Percentiles rank a stretch among this genome's conserved stretches.
These are phyloP conservation scores for Sylvilagus floridanus DNA, from an alignment of 2,797 vertebrate species.

Conservation along the genomic window DNA sequence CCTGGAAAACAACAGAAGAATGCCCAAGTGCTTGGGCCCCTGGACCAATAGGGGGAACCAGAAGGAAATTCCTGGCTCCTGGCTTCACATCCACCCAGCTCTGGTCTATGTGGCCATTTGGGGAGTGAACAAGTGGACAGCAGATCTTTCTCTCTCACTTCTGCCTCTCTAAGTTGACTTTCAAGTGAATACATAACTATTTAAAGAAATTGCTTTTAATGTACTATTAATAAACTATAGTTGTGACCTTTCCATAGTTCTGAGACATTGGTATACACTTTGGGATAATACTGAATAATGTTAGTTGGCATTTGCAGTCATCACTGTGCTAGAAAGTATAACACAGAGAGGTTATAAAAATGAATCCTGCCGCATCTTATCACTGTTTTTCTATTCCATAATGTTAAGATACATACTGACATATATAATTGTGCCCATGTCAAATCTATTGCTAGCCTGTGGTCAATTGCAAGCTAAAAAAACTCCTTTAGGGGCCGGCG, in stretches of 20 bases:
- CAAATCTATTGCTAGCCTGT: constrained; percentile 17
- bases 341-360: constrained; percentile 42
- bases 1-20: no score
- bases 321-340: constrained; percentile 14
- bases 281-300: not conserved
- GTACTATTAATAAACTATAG: not conserved
- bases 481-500: not conserved
- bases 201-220: not conserved
- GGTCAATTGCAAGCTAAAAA: not conserved
- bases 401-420: not conserved
- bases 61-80: no score
- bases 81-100: no score
- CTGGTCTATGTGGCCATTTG: no score
- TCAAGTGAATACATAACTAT: no score
- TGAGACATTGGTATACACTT: not conserved
- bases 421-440: not conserved
- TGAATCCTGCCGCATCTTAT: not conserved
- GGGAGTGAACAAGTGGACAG: no score
- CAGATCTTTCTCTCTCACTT: no score
- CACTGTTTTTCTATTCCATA: not conserved
- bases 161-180: no score
- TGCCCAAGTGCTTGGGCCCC: no score
- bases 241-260: not conserved
- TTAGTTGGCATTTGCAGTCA: constrained; percentile 37
- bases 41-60: no score